Evolutionary conservation across 2,797 vertebrate genomes (phyloP).

Genomic region (Onychomys arenicola): DNA sequence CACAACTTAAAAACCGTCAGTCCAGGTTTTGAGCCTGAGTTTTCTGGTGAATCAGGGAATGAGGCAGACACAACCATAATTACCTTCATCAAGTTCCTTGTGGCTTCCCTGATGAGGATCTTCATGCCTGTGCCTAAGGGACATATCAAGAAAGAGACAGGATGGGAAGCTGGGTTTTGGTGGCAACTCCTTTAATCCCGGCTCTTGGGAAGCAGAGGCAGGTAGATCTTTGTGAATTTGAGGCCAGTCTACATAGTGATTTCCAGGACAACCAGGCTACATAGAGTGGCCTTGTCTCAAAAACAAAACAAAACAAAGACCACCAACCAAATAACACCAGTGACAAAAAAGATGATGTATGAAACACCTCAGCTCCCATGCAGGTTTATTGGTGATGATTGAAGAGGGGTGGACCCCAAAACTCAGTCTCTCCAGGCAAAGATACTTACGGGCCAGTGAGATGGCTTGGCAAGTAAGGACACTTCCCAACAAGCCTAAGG

Average conservation of each 20-base stretch:
- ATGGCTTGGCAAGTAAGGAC: background rate
- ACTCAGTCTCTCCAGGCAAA: background rate
- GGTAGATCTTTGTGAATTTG: too few species aligned
- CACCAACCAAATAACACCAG: too few species aligned
- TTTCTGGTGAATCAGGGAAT: background rate
- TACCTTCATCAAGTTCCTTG: background rate
- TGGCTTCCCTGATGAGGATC: background rate
- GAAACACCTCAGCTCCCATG: background rate
- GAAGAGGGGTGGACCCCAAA: background rate
- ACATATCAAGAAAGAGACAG: background rate
- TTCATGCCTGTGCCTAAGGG: background rate
- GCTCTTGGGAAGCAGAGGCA: too few species aligned
- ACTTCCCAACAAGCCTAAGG: background rate
- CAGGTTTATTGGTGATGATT: too few species aligned
- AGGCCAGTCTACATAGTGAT: too few species aligned
- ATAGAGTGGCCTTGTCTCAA: too few species aligned
- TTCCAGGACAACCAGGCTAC: too few species aligned
- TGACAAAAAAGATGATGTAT: background rate
- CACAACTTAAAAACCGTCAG: background rate
- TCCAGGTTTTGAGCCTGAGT: background rate
- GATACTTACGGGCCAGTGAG: background rate
- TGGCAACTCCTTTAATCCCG: background rate
- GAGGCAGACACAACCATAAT: background rate
- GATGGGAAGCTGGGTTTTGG: background rate
- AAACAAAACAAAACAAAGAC: too few species aligned